Percentiles rank a stretch among this genome's conserved stretches.
phyloP scores from a whole-genome alignment of 2,797 vertebrate species.

The Oreortyx pictus region DNA sequence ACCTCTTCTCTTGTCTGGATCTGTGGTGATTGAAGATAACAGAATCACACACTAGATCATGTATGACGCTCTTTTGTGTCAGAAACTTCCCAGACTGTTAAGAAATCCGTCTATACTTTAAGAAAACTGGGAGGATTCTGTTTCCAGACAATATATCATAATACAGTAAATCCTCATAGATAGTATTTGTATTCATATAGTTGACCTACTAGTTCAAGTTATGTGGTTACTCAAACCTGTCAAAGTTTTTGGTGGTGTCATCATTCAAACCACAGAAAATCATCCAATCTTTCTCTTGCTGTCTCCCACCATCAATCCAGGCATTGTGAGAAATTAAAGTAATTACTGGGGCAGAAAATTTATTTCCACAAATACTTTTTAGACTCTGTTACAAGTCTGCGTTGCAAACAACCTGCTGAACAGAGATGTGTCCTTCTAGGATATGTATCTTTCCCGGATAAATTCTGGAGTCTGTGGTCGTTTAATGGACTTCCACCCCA shows the following conservation, averaged over 20 bases:
- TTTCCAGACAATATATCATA: neutral
- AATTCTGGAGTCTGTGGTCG: neutral
- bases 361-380: neutral
- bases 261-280: neutral
- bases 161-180: neutral
- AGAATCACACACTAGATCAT: neutral
- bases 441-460: neutral
- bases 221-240: neutral
- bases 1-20: neutral
- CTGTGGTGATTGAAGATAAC: neutral
- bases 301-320: neutral
- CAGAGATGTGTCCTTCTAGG: neutral
- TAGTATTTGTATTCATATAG: neutral
- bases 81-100: neutral
- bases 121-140: neutral
- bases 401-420: neutral
- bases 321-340: neutral
- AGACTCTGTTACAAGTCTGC: neutral
- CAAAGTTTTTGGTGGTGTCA: neutral
- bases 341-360: neutral
- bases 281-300: neutral
- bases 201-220: neutral
- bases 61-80: neutral
- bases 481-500: accelerated
- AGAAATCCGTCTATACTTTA: neutral